Evolutionary conservation across 23 tunicate species (phyloP).

Genomic region (Diplosoma virens): DNA sequence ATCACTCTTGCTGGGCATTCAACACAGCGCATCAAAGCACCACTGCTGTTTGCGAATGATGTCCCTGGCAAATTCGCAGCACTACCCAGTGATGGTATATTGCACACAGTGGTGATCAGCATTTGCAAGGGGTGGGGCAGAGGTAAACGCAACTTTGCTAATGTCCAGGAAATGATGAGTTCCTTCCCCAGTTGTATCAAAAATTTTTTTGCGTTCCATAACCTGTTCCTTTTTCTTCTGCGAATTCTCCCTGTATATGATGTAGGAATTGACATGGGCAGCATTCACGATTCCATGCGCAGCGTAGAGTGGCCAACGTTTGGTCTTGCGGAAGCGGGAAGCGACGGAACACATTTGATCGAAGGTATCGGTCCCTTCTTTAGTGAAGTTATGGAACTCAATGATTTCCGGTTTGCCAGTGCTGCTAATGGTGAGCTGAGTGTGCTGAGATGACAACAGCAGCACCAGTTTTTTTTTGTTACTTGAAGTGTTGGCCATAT

Average conservation of each 20-base stretch:
- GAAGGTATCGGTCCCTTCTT: background rate
- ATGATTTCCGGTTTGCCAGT: background rate
- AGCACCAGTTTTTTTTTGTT: background rate
- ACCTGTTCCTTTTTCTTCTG: background rate
- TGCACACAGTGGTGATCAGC: background rate
- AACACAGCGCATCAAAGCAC: background rate
- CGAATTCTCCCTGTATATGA: background rate
- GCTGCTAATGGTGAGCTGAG: background rate
- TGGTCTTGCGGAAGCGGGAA: too few relatives aligned
- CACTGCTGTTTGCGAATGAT: background rate
- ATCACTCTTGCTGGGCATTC: background rate
- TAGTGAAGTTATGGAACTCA: background rate
- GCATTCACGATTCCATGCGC: background rate
- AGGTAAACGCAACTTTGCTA: background rate
- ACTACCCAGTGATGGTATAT: background rate
- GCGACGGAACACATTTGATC: too few relatives aligned
- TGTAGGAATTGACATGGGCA: background rate
- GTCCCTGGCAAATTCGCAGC: background rate
- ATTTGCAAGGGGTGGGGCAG: background rate
- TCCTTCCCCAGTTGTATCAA: background rate
- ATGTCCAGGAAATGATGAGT: background rate
- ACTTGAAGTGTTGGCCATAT: background rate
- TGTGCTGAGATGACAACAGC: background rate
- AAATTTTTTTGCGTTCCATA: background rate
- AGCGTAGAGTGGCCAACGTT: too few relatives aligned